A percentile compares a stretch with the other conserved stretches of the same genome.
These are phyloP conservation scores for Myrmecobius fasciatus DNA, from an alignment of 2,113 vertebrate genomes.

Conservation along the genomic window DNA sequence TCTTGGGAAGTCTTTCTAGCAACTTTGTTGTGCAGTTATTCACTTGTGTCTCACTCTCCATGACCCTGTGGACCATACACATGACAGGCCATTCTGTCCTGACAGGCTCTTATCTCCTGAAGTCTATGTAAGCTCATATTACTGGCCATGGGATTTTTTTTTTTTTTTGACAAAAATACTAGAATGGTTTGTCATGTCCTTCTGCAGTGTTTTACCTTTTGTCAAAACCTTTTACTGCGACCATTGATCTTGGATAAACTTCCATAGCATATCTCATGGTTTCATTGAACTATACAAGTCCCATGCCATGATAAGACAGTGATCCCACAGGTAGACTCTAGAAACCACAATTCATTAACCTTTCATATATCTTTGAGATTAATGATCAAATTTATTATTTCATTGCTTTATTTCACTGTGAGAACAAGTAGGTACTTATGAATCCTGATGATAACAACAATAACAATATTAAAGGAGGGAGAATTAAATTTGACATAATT, in stretches of 20 bases:
- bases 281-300: neutral
- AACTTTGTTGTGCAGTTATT: neutral
- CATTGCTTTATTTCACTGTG: neutral
- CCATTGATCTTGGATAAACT: neutral
- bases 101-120: neutral
- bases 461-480: neutral
- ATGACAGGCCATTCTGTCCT: neutral
- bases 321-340: neutral
- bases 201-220: neutral
- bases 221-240: neutral
- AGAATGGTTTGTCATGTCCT: neutral
- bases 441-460: neutral
- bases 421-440: neutral
- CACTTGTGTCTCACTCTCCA: neutral
- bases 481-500: conserved; percentile 33
- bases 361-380: neutral
- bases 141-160: neutral
- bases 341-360: neutral
- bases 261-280: neutral
- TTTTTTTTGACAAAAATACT: neutral
- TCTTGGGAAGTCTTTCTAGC: neutral
- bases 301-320: neutral
- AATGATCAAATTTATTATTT: neutral
- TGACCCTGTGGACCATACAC: neutral
- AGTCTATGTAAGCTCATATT: neutral